Percentiles rank a stretch among this genome's conserved stretches.
Evolutionary conservation across 2,113 vertebrate genomes (phyloP).

Genomic region (Acrocephalus arundinaceus): DNA sequence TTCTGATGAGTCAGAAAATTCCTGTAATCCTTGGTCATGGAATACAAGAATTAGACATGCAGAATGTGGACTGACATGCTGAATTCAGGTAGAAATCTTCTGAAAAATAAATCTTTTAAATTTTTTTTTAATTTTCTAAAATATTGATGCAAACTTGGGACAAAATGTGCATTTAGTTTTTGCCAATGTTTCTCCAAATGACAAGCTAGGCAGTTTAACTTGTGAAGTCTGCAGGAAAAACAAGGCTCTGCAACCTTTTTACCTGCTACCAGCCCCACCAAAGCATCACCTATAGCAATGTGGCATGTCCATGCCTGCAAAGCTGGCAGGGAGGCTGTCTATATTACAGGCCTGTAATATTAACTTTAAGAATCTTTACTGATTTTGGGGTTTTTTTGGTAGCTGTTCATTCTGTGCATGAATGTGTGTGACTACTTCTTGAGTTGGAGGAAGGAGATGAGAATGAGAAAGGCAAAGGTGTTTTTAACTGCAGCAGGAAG

Average conservation of each 20-base stretch:
- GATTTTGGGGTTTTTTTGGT: rapidly evolving
- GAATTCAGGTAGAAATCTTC: neutral
- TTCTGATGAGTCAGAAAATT: neutral
- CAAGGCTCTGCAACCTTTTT: neutral
- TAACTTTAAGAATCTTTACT: neutral
- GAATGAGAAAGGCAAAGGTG: neutral
- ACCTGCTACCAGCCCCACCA: neutral
- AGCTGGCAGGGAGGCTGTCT: neutral
- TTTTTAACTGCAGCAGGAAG: neutral
- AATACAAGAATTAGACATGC: neutral
- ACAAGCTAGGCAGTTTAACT: neutral
- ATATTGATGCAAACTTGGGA: neutral
- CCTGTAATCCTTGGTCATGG: neutral
- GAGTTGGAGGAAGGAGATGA: neutral
- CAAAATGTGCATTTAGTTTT: neutral
- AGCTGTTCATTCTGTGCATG: neutral
- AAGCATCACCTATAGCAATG: neutral
- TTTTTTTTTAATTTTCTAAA: neutral
- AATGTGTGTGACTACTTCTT: neutral
- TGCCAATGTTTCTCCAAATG: neutral
- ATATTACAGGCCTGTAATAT: neutral
- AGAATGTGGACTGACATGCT: neutral
- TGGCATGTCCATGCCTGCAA: neutral
- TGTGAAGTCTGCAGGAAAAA: neutral
- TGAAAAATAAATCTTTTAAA: neutral